phyloP scores from a whole-genome alignment of 2,888 invertebrate genomes.

The Brachypalpus laphriformis region DNA sequence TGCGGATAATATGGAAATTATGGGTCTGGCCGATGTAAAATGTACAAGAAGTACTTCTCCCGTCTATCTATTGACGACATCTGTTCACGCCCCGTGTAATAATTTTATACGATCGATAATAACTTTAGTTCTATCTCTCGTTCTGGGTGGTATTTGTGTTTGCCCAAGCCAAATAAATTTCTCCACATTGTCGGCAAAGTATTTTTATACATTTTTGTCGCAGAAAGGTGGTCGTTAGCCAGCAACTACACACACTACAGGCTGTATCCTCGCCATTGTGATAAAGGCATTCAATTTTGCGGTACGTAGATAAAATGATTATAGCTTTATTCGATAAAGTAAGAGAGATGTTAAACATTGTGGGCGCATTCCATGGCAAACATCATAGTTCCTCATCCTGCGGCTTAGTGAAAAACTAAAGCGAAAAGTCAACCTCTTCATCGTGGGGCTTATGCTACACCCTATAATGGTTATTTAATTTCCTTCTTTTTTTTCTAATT shows the following conservation, averaged over 20 bases:
- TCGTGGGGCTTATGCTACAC: not conserved
- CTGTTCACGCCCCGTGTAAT: conserved; percentile 46
- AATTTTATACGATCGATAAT: conserved; percentile 60
- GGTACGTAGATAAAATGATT: conserved; percentile 11
- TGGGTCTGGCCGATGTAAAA: conserved; percentile 43
- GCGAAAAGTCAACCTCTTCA: not conserved
- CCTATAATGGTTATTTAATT: not conserved
- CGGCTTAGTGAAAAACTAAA: not conserved
- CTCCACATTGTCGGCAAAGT: conserved; percentile 23
- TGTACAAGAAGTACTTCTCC: conserved; percentile 17
- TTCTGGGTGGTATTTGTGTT: conserved; percentile 45
- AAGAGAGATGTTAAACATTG: not conserved
- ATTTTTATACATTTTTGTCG: conserved; percentile 3
- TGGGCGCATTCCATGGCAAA: not conserved
- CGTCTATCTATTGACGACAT: conserved; percentile 44
- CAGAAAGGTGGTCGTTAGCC: not conserved
- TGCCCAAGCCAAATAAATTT: conserved; percentile 45
- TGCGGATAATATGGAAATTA: conserved; percentile 66
- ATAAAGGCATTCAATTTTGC: conserved; percentile 9
- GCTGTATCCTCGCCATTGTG: not conserved
- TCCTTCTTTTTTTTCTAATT: too few relatives aligned
- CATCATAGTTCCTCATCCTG: not conserved
- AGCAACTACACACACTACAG: not conserved
- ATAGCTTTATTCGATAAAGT: conserved; percentile 10
- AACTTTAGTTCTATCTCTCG: conserved; percentile 16